Base-by-base conservation (phyloP, 64 coral and sea anemone species). In the Dendrophyllia cribrosa region DNA sequence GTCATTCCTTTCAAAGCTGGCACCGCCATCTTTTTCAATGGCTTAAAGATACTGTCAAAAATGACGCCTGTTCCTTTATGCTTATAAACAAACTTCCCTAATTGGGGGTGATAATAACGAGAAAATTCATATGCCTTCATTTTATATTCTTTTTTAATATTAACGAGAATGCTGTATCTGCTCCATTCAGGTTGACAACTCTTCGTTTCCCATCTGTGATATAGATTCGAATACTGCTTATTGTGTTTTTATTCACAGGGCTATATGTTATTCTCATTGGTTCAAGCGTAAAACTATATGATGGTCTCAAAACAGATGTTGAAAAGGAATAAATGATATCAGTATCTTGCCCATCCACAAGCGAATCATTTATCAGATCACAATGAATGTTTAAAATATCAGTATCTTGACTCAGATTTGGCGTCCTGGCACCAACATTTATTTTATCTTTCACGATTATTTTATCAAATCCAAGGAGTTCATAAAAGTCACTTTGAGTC, bases 321-420 rank as follows among this genome's bases (percentile, higher is more conserved):
- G 13, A 48, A 49, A 75, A 17, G 9, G 11, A 48, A 45, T 47
- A 75, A 5, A 75, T 75, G 34, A 34, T 34, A 75, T 75, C 72
- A 43, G 43, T 48, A 12, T 75, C 72, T 12, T 3, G 3, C 16
- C 72, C 72, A 47, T 75, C 43, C 2, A 50, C 43, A 5, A 75
- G 3, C 2, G 13, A 75, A 19, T 48, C 23, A 75, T 14, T 34
- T 34, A 2, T 34, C 11, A 49, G 16, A 49, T 75, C 72, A 49
- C 72, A 75, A 75, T 75, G 72, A 49, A 75, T 49, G 15, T 75
- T 75, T 49, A 75, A 75, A 5, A 75, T 49, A 49, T 49, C 34
- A 47, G 72, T 75, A 43, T 75, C 72, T 75, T 75, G 43, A 4
- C 43, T 75, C 9, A 75, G 3, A 75, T 75, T 75, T 17, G 43